A percentile compares a stretch with the other conserved stretches of the same genome.
phyloP scores from a whole-genome alignment of 2,888 invertebrate species.

The Cosmia pyralina region DNA sequence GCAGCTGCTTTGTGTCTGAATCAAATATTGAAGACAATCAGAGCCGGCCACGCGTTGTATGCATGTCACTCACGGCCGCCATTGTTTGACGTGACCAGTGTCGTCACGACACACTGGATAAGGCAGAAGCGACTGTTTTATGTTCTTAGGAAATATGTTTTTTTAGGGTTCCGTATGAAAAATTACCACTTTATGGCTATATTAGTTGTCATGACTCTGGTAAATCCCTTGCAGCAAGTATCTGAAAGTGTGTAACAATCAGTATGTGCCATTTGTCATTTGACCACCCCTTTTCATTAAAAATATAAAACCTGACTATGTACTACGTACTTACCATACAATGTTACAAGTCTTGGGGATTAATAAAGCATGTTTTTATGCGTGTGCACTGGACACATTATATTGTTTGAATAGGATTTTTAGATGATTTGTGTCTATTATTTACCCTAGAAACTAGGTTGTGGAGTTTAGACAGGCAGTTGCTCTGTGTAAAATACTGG shows the following conservation, averaged over 20 bases:
- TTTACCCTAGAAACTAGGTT: too few species aligned
- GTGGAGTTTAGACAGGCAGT: too few species aligned
- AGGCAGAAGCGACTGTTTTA: conserved; percentile 17
- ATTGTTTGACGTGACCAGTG: conserved; percentile 35
- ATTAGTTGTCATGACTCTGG: neutral
- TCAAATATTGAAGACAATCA: conserved; percentile 58
- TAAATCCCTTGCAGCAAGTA: neutral
- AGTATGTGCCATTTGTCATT: neutral
- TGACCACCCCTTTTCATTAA: neutral
- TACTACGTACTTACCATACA: neutral
- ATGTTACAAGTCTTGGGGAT: neutral
- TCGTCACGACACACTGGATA: conserved; percentile 23
- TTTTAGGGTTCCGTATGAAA: neutral
- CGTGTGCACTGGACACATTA: neutral
- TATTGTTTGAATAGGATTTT: neutral
- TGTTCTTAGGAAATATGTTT: neutral
- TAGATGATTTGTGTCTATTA: neutral
- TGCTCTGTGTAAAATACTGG: too few species aligned
- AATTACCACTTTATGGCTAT: neutral
- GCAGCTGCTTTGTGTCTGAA: conserved; percentile 23
- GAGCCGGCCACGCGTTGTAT: conserved; percentile 21
- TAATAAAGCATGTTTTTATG: neutral
- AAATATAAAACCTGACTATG: neutral
- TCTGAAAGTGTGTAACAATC: neutral
- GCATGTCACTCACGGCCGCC: conserved; percentile 41